Conservation (phyloP, 2,888 invertebrate genomes). For the Phengaris arion region DNA sequence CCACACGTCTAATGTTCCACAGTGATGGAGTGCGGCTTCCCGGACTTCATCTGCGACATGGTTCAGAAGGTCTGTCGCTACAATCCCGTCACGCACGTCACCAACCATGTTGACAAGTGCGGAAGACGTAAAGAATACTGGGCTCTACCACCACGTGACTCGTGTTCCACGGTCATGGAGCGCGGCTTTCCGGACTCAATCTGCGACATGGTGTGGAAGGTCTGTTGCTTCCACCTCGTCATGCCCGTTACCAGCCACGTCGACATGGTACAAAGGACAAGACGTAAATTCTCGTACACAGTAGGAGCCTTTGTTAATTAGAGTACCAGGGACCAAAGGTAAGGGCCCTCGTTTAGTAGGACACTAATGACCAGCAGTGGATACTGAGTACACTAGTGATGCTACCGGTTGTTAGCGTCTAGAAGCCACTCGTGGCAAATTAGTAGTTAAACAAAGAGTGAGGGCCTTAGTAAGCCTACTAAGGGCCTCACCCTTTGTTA, state of each 20-base stretch:
- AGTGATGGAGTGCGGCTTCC: slow-evolving; percentile 86
- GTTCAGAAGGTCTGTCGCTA: slow-evolving; percentile 85
- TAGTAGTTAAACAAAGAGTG: no score
- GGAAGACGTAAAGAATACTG: slow-evolving; percentile 83
- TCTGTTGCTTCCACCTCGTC: slow-evolving; percentile 86
- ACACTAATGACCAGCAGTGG: no score
- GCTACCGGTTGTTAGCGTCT: not conserved
- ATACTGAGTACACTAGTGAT: not conserved
- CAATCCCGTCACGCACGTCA: slow-evolving; percentile 84
- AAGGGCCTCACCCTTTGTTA: no score
- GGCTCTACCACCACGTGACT: slow-evolving; percentile 71
- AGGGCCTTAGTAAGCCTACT: no score
- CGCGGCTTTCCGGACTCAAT: slow-evolving; percentile 87
- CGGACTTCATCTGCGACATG: slow-evolving; percentile 85
- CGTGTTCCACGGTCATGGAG: slow-evolving; percentile 84
- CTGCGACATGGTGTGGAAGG: slow-evolving; percentile 84
- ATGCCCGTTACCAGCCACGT: slow-evolving; percentile 88
- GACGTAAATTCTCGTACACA: slow-evolving; percentile 77
- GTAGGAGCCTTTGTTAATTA: no score
- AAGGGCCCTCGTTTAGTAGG: no score
- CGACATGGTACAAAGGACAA: slow-evolving; percentile 83
- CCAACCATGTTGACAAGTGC: slow-evolving; percentile 92
- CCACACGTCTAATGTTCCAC: slow-evolving; percentile 84
- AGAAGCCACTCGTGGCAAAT: no score
- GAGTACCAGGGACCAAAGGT: no score